Conservation (phyloP, 2,888 invertebrate genomes). For the Scaptomyza parva region DNA sequence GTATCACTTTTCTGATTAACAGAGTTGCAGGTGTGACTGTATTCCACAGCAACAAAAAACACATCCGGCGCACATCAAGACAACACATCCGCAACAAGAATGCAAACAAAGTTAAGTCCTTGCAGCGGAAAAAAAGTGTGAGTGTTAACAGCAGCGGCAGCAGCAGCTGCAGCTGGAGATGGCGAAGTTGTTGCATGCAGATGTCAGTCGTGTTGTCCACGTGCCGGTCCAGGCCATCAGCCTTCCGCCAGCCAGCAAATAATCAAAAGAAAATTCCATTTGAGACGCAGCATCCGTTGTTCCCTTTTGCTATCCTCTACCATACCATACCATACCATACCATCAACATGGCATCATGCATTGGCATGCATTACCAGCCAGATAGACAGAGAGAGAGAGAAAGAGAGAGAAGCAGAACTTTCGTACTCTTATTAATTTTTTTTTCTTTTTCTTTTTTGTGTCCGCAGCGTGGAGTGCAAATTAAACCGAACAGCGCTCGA, state of each 20-base stretch:
- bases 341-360: slow-evolving; percentile 25
- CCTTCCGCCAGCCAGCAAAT: slow-evolving; percentile 71
- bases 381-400: too few relatives aligned
- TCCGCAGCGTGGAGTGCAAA: slow-evolving; percentile 69
- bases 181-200: neutral
- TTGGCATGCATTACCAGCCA: slow-evolving; percentile 61
- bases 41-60: neutral
- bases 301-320: slow-evolving; percentile 1
- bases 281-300: slow-evolving; percentile 54
- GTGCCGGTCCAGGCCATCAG: slow-evolving; percentile 46
- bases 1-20: neutral
- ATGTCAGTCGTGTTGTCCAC: slow-evolving; percentile 46
- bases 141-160: slow-evolving; percentile 12
- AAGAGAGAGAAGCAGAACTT: slow-evolving; percentile 28
- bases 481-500: slow-evolving; percentile 75
- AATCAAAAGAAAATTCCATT: slow-evolving; percentile 77
- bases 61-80: slow-evolving; percentile 1
- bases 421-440: slow-evolving; percentile 18
- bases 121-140: slow-evolving; percentile 26
- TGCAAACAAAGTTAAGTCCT: slow-evolving; percentile 47
- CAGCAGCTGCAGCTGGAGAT: neutral
- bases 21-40: too few relatives aligned
- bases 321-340: too few relatives aligned
- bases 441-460: neutral
- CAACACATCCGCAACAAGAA: slow-evolving; percentile 49